These are phyloP conservation scores for Amphiprion percula DNA, from an alignment of 2,113 vertebrate species.

Conservation along the genomic window DNA sequence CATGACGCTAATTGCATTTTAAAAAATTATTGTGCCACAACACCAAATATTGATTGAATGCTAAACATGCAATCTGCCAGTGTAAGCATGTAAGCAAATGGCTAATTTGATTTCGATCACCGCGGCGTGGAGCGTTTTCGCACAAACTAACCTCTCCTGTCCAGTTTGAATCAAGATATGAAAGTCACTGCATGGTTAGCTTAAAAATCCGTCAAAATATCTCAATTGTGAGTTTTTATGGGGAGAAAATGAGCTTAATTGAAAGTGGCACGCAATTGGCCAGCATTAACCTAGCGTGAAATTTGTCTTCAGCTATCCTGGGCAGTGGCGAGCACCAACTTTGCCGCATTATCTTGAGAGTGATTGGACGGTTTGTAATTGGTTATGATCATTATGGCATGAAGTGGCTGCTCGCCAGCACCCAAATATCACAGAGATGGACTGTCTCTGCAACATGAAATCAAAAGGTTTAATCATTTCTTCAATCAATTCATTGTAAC, in stretches of 20 bases:
- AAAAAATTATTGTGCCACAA: slow-evolving; percentile 78
- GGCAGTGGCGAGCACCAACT: slow-evolving; percentile 58
- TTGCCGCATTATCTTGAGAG: slow-evolving; percentile 57
- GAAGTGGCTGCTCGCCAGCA: slow-evolving; percentile 45
- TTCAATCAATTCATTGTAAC: slow-evolving; percentile 13
- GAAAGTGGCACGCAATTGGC: slow-evolving; percentile 83
- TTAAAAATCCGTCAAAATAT: slow-evolving; percentile 73
- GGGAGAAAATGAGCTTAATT: slow-evolving; percentile 79
- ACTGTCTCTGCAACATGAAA: slow-evolving; percentile 15
- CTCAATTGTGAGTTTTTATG: slow-evolving; percentile 72
- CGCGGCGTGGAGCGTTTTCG: slow-evolving; percentile 9
- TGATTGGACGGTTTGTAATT: slow-evolving; percentile 69
- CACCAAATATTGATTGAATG: slow-evolving; percentile 82
- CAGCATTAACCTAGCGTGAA: slow-evolving; percentile 80
- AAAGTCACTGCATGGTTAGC: slow-evolving; percentile 67
- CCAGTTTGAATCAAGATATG: slow-evolving; percentile 71
- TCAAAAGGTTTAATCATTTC: slow-evolving; percentile 24
- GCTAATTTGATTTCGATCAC: slow-evolving; percentile 78
- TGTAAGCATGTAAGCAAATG: slow-evolving; percentile 71
- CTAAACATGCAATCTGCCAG: slow-evolving; percentile 75
- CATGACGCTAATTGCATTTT: slow-evolving; percentile 81
- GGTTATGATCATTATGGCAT: slow-evolving; percentile 67
- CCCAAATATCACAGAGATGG: slow-evolving; percentile 34
- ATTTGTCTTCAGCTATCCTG: slow-evolving; percentile 74
- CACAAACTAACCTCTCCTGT: slow-evolving; percentile 54